Evolutionary conservation across 2,113 vertebrate species (phyloP).

Genomic region (Cyprinodon tularosa): DNA sequence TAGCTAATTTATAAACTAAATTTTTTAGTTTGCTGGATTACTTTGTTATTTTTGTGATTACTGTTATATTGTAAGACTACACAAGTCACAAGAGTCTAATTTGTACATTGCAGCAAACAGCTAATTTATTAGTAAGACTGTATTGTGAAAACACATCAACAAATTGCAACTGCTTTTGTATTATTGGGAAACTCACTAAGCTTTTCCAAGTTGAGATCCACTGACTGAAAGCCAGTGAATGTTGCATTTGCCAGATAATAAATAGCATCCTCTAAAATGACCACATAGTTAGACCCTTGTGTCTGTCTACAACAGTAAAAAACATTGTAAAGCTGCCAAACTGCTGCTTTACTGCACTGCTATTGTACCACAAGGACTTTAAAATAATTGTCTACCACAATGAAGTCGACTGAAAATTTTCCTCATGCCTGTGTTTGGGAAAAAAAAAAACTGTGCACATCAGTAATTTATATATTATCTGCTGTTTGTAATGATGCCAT

Average conservation of each 20-base stretch:
- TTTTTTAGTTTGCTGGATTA: neutral
- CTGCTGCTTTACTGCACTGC: constrained; percentile 20
- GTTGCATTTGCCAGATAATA: constrained; percentile 3
- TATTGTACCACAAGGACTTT: constrained; percentile 22
- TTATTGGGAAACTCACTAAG: neutral
- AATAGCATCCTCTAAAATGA: constrained; percentile 16
- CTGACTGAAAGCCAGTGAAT: neutral
- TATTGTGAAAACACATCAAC: neutral
- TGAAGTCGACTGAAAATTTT: constrained; percentile 23
- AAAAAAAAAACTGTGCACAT: constrained; percentile 40
- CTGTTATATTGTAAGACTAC: neutral
- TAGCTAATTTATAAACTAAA: neutral
- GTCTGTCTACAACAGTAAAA: constrained; percentile 2
- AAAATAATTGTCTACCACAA: constrained; percentile 21
- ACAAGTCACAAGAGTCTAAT: neutral
- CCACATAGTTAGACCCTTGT: constrained; percentile 17
- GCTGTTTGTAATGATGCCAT: constrained; percentile 53
- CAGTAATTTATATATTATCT: constrained; percentile 55
- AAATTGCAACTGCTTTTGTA: neutral
- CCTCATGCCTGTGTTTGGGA: constrained; percentile 40
- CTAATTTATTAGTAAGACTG: neutral
- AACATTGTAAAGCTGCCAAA: constrained; percentile 21
- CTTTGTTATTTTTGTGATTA: neutral
- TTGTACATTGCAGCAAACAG: neutral
- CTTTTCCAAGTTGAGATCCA: neutral